These are phyloP conservation scores for Zaprionus davidi DNA, from an alignment of 1,140 invertebrate species.

Conservation along the genomic window DNA sequence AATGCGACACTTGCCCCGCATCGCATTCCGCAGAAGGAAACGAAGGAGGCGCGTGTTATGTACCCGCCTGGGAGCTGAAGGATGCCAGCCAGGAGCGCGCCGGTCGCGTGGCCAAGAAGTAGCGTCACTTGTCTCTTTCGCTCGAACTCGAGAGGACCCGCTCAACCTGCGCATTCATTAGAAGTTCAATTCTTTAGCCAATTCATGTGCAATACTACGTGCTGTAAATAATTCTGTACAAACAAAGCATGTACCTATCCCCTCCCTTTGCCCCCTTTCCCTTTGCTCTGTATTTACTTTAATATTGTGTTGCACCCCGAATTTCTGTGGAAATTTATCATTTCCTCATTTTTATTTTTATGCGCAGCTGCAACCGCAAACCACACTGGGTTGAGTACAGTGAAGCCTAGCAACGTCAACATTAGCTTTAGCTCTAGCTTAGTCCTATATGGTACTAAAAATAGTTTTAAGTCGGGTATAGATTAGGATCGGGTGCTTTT, in stretches of 20 bases:
- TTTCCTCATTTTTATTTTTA: background rate
- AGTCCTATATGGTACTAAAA: background rate
- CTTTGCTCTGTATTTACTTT: background rate
- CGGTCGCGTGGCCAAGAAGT: conserved; percentile 85
- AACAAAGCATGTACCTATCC: background rate
- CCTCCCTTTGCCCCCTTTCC: too few species aligned
- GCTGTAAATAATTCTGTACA: conserved; percentile 5
- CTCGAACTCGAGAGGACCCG: too few species aligned
- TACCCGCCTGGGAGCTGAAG: conserved; percentile 91
- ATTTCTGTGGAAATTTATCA: conserved; percentile 1
- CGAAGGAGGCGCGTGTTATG: conserved; percentile 84
- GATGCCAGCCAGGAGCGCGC: conserved; percentile 90
- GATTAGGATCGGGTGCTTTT: background rate
- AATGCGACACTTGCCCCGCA: conserved; percentile 84
- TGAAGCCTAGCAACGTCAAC: background rate
- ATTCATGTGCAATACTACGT: conserved; percentile 5
- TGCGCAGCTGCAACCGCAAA: conserved; percentile 2
- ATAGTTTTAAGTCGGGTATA: background rate
- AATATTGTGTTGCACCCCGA: background rate
- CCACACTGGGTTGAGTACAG: background rate
- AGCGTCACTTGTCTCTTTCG: background rate
- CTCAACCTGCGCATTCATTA: background rate
- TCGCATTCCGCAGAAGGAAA: background rate
- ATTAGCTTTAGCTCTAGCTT: background rate
- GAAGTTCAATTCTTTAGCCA: conserved; percentile 36